Evolutionary conservation across 2,113 vertebrate species (phyloP).

Genomic region (Callaeas wilsoni): DNA sequence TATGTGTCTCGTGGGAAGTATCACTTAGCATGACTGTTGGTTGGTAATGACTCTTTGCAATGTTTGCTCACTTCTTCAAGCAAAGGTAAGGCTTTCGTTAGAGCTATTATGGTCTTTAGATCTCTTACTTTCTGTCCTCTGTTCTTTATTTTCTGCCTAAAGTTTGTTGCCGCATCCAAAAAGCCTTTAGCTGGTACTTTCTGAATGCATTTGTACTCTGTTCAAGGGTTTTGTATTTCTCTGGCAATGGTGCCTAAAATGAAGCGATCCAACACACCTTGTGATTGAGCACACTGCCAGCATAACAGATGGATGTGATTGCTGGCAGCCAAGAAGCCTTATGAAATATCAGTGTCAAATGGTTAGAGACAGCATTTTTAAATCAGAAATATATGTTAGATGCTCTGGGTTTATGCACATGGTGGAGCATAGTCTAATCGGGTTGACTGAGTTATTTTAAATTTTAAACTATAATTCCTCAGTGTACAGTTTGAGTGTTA

Average conservation of each 20-base stretch:
- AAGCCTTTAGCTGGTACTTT: not conserved
- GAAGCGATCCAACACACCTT: not conserved
- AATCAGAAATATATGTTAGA: not conserved
- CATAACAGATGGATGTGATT: conserved; percentile 14
- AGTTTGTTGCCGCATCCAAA: not conserved
- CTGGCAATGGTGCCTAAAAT: not conserved
- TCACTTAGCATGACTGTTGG: not conserved
- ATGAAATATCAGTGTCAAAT: not conserved
- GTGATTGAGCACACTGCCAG: not conserved
- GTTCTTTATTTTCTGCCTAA: not conserved
- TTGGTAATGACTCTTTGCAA: not conserved
- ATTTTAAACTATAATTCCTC: not conserved
- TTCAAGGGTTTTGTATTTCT: not conserved
- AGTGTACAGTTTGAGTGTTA: not conserved
- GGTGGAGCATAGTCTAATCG: not conserved
- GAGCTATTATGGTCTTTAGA: not conserved
- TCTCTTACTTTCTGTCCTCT: not conserved
- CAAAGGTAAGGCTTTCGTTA: not conserved
- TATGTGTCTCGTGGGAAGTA: not conserved
- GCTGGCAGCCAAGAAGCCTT: not conserved
- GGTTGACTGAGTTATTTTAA: not conserved
- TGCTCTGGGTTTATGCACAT: not conserved
- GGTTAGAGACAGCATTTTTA: not conserved
- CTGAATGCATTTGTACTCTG: not conserved
- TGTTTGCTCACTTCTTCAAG: not conserved